Evolutionary conservation across 2,113 vertebrate genomes (phyloP).

Genomic region (Psophia crepitans): DNA sequence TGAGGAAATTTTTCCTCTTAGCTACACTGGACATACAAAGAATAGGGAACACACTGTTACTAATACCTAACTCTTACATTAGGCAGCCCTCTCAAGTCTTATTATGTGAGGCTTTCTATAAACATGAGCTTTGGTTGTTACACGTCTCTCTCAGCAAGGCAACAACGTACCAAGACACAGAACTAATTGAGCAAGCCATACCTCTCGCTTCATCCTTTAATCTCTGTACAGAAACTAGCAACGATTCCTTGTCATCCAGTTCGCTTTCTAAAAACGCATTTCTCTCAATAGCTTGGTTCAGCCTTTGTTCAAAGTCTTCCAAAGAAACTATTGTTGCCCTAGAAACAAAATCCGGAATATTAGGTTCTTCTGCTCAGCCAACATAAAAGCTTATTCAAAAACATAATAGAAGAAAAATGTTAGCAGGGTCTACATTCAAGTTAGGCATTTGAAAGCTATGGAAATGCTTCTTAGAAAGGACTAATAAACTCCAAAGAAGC

Average conservation of each 20-base stretch:
- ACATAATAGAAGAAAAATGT: neutral
- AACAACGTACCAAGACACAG: neutral
- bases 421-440: neutral
- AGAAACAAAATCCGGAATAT: constrained; percentile 57
- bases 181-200: constrained; percentile 54
- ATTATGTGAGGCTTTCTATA: neutral
- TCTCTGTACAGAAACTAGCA: constrained; percentile 94
- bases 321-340: constrained; percentile 98
- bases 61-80: neutral
- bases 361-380: constrained; percentile 2
- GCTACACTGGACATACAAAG: neutral
- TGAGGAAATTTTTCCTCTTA: neutral
- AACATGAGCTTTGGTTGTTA: neutral
- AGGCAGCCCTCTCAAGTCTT: neutral
- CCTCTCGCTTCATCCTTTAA: constrained; percentile 98
- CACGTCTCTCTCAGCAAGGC: neutral
- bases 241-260: constrained; percentile 95
- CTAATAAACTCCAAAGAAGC: neutral
- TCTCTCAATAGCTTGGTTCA: constrained; percentile 98
- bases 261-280: constrained; percentile 98
- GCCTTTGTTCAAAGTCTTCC: constrained; percentile 96
- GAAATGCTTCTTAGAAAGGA: neutral
- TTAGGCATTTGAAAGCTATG: neutral
- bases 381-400: neutral
- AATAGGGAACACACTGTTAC: neutral